Evolutionary conservation across 92 coral and sea anemone species (phyloP), one percentile per base, ranked within the genome.

Genomic region (Phenganax stokvisi): DNA sequence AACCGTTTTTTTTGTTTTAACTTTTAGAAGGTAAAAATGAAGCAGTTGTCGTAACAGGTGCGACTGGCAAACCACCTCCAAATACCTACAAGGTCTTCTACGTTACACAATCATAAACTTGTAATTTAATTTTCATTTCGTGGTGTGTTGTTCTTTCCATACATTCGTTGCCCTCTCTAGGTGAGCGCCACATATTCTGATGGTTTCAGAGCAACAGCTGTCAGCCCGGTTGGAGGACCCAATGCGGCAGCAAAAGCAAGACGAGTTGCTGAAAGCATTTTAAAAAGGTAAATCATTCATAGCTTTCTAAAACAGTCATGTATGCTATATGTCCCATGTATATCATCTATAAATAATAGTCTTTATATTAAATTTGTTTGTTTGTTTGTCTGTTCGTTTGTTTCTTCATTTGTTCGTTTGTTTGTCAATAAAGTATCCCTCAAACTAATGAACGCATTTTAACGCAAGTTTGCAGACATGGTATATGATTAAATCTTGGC

Each of bases 191-290:
- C 98, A 6, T 90, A 94, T 80, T 90, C 96, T 65, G 98, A 94
- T 77, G 98, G 98, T 13, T 94, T 90, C 72, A 89, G 98, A 7
- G 89, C 98, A 68, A 94, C 98, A 72, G 98, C 97, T 7, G 98
- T 94, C 75, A 87, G 96, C 76, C 98, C 98, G 28, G 92, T 94
- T 58, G 98, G 98, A 5, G 98, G 98, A 11, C 98, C 98, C 31
- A 92, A 92, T 86, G 90, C 98, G 7, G 85, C 96, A 30, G 91
- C 92, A 7, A 94, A 94, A 65, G 98, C 97, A 16, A 94, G 86
- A 82, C 88, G 90, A 85, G 94, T 92, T 16, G 98, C 96, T 20
- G 97, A 92, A 75, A 89, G 97, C 37, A 88, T 94, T 20, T 77
- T 94, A 52, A 94, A 92, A 79, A 90, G 97, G 98, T 90, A 55